Evolutionary conservation across 1,140 invertebrate genomes (phyloP), one percentile per base, ranked within the genome.

Genomic region (Apis laboriosa): DNA sequence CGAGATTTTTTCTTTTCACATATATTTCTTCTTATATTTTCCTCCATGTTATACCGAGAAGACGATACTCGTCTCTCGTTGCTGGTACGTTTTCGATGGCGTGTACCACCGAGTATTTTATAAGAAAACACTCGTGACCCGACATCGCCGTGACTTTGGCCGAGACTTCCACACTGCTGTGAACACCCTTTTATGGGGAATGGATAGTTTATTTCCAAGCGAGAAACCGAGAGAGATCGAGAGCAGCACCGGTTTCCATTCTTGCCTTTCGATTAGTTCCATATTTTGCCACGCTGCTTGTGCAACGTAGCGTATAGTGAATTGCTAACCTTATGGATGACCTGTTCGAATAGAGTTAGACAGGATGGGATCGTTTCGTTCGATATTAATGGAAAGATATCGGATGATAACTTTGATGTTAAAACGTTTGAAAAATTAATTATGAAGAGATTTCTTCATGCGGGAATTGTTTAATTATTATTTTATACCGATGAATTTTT

Each of bases 121-220:
- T 56, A 8, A 9, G 78, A 77, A 85, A 86, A 77, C 63, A 77
- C 49, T 43, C 67, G 60, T 60, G 78, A 76, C 76, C 49, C 49
- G 55, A 53, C 49, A 53, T 63, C 74, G 21, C 81, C 86, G 78
- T 88, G 89, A 90, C 90, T 92, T 90, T 90, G 90, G 84, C 86
- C 88, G 85, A 79, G 78, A 75, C 74, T 28, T 83, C 80, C 63
- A 83, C 61, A 66, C 34, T 53, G 58, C 58, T 60, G 21, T 43
- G 55, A 61, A 60, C 61, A 43, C 15, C 85, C 85, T 72, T 86
- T 85, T 82, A 85, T 58, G 84, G 85, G 71, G 24, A 58, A 81
- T 76, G 71, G 67, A 86, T 84, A 51, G 34, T 5, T 2, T 49
- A n/a, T 67, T 43, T 67, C 34, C 66, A n/a, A 43, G 34, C 24